These are phyloP conservation scores for Diuraphis noxia DNA, from an alignment of 1,140 invertebrate species.

Conservation along the genomic window DNA sequence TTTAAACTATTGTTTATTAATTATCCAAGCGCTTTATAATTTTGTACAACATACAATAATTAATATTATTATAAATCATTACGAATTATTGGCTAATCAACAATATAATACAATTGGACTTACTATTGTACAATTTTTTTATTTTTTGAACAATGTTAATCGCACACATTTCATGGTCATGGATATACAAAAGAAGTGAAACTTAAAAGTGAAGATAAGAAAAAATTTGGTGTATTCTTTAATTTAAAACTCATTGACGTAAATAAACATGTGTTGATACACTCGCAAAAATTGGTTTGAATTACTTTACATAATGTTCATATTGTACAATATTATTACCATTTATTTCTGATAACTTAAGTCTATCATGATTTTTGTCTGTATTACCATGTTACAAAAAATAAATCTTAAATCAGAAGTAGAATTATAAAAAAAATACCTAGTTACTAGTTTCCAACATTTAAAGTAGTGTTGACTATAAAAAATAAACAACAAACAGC, in stretches of 20 bases:
- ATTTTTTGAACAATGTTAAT: background rate
- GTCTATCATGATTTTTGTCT: background rate
- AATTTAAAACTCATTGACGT: background rate
- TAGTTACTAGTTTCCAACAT: background rate
- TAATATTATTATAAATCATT: background rate
- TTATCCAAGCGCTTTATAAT: background rate
- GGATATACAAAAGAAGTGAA: background rate
- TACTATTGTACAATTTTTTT: background rate
- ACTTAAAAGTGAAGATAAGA: background rate
- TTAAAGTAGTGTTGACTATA: background rate
- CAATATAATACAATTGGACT: background rate
- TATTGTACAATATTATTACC: background rate
- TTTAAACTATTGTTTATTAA: background rate
- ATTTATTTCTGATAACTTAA: background rate
- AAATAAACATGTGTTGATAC: conserved; percentile 6
- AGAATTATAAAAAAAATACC: background rate
- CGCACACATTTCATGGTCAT: background rate
- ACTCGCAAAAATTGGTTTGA: background rate
- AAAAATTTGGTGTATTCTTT: background rate
- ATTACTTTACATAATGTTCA: background rate
- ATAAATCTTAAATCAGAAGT: background rate
- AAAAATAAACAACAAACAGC: background rate
- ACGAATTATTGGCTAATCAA: background rate
- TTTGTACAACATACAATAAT: background rate
- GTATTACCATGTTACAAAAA: background rate